phyloP scores from a whole-genome alignment of 2,888 invertebrate species.

The Caenorhabditis panamensis region DNA sequence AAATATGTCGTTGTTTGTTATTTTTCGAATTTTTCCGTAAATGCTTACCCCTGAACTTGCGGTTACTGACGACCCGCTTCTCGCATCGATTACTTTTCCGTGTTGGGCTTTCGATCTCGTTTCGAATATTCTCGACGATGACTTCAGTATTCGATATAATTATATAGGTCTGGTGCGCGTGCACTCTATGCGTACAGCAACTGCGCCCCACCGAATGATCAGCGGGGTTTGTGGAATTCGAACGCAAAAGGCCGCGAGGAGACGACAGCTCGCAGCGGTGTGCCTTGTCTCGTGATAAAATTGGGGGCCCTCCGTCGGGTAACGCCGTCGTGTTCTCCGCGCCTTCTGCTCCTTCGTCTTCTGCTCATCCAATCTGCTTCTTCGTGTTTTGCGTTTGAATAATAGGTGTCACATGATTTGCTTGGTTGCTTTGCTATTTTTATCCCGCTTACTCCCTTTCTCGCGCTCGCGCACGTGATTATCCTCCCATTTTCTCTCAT shows the following conservation, averaged over 20 bases:
- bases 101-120: no score
- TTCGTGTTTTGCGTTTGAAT: constrained; percentile 27
- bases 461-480: not conserved
- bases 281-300: constrained; percentile 49
- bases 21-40: no score
- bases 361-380: constrained; percentile 17
- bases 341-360: constrained; percentile 1
- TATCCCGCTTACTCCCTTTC: constrained; percentile 4
- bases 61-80: no score
- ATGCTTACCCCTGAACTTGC: no score
- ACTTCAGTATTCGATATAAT: not conserved
- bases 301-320: constrained; percentile 11
- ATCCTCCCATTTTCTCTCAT: not conserved
- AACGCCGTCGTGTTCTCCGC: not conserved
- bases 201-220: constrained; percentile 41
- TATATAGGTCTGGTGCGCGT: not conserved
- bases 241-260: constrained; percentile 50
- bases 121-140: not conserved
- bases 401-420: constrained; percentile 37
- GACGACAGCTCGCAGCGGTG: not conserved
- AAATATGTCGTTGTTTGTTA: no score
- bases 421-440: constrained; percentile 18
- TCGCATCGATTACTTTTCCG: no score
- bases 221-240: constrained; percentile 15
- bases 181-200: constrained; percentile 7